Base-by-base conservation (phyloP, 2,888 invertebrate species). In the Halictus quadricinctus region DNA sequence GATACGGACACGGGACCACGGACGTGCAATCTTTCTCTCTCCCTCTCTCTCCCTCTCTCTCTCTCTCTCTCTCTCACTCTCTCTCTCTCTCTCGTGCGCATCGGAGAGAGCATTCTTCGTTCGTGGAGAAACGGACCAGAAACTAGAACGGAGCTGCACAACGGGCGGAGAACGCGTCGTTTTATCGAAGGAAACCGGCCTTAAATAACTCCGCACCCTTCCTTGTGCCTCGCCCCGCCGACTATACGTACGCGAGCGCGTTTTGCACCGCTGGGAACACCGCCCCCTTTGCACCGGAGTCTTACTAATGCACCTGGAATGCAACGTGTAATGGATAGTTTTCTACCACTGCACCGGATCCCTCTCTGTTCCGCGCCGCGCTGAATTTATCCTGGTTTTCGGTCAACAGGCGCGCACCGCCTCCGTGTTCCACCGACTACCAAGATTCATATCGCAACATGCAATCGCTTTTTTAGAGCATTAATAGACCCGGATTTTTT, bases 101-200 rank as follows among this genome's bases (percentile, higher is more conserved):
- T 36, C 64, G 74, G 73, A 60, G 60, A 76, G 74, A 75, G 60
- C 54, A 54, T 43, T 79, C 69, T 79, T 64, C 78, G 78, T 58
- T 74, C 66, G 58, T 25, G 77, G 72, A 72, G 36, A 72, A 74
- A 46, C 74, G 70, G 69, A 58, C 54, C 77, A 72, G 64, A 81
- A 86, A 86, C 79, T 79, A 78, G 60, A 78, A 54, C 74, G 50
- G 41, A 25, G 25, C 60, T 76, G 46, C 69, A 50, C 36, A 72
- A 70, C 60, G 77, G n/a, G 72, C 66, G 66, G 18, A 46, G 43
- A 72, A 74, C 85, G 70, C 70, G 76, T 77, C 64, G 83, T 77
- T 89, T 82, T 81, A 84, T 83, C 81, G 88, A 75, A 77, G 75
- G 79, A 85, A 83, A 88, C 80, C 76, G 50, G 78, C 79, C 87